Base-by-base conservation (phyloP, 37 sponge, comb jelly and placozoan genomes). In the Lycopodina hypogea region DNA sequence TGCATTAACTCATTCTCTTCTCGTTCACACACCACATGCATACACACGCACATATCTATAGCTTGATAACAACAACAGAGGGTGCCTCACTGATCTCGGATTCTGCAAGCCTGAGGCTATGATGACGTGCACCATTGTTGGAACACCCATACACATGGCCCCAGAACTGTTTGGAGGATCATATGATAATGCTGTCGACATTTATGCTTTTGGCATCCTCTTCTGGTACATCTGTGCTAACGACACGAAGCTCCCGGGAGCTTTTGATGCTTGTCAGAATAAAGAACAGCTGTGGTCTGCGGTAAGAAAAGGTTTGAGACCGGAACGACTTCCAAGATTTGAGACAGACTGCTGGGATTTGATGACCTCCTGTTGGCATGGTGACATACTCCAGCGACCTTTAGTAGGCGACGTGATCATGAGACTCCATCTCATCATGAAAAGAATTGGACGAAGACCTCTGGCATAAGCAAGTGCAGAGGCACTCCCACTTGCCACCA, bases 21-120 rank as follows among this genome's bases (percentile, higher is more conserved):
- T n/a, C n/a, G n/a, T n/a, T n/a, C n/a, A n/a, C n/a, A n/a, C n/a
- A n/a, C n/a, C 48, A 9, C 48, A 45, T 9, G 48, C 48, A 45
- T 9, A 9, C 48, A 45, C 48, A 45, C 48, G 9, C 48, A 45
- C 48, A n/a, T 11, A 52, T 58, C 38, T 45, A 53, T 76, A 95
- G 99, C 84, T 98, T 68, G 93, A 98, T 66, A 71, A 71, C 23
- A 66, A 64, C 51, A 98, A 95, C 74, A 34, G 93, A 60, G 99
- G 90, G 1, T 84, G 77, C 38, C 92, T 98, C 41, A 95, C 96
- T 22, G 99, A 98, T 78, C 92, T 95, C 15, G 99, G 99, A 1
- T 98, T 98, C 89, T 98, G 99, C 78, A 98, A 98, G 64, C 99
- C 99, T 1, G 99, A 98, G 68, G 95, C 99, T 11, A 98, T 98